Evolutionary conservation across 2,797 vertebrate genomes (phyloP).

Genomic region (Hylomyscus alleni): DNA sequence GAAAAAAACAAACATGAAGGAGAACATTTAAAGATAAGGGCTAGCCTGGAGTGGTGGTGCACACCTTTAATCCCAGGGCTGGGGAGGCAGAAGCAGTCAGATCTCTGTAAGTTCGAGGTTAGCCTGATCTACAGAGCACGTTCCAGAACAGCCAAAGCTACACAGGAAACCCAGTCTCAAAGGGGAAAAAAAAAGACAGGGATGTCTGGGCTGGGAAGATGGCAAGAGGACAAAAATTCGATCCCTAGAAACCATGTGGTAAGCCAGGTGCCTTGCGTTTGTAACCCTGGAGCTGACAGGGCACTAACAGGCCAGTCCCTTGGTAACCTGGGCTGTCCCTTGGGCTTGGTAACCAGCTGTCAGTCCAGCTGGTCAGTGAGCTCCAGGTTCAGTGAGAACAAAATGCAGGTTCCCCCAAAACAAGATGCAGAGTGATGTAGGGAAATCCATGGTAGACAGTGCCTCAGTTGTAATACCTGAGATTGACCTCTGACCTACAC

Average conservation of each 20-base stretch:
- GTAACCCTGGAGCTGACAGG: neutral
- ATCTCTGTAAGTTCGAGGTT: neutral
- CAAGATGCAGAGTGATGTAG: too few relatives aligned
- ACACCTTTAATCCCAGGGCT: neutral
- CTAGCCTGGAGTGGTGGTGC: neutral
- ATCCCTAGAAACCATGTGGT: neutral
- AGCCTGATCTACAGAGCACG: neutral
- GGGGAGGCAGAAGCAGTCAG: neutral
- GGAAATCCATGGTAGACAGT: neutral
- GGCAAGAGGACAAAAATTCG: neutral
- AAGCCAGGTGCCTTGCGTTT: neutral
- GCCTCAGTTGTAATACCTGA: neutral
- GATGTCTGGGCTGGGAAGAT: neutral
- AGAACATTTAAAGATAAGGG: neutral
- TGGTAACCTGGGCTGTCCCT: neutral
- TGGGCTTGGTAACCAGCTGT: neutral
- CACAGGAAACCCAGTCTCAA: neutral
- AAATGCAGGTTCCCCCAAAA: neutral
- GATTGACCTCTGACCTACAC: neutral
- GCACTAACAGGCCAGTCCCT: neutral
- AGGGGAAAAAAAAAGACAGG: neutral
- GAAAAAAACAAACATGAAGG: neutral
- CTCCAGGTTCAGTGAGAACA: neutral
- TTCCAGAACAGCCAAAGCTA: neutral
- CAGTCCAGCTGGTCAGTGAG: neutral